Evolutionary conservation across 2,113 vertebrate genomes (phyloP).

Genomic region (Nothocercus nigrocapillus): DNA sequence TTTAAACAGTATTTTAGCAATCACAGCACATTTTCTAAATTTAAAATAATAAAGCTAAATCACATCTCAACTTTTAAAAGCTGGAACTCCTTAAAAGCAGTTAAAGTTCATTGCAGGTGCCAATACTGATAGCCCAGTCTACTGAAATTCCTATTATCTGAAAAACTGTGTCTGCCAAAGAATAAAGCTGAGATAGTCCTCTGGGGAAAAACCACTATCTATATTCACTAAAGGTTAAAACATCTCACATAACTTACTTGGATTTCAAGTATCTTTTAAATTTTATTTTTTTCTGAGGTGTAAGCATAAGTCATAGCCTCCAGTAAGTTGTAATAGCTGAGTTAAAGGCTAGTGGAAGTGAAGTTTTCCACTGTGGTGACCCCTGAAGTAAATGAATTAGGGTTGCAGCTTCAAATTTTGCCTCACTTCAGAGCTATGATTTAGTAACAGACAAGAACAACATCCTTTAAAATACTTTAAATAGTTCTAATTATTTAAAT

Average conservation of each 20-base stretch:
- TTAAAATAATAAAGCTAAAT: neutral
- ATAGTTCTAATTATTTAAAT: neutral
- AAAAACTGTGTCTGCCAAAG: neutral
- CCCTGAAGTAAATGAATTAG: neutral
- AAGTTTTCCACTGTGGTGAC: neutral
- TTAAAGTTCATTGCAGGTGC: neutral
- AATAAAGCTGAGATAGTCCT: neutral
- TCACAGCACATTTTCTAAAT: neutral
- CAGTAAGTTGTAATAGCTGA: neutral
- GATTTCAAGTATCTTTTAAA: neutral
- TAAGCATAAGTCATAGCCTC: neutral
- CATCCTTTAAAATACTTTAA: neutral
- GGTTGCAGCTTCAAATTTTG: neutral
- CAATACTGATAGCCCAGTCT: neutral
- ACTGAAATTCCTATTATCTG: neutral
- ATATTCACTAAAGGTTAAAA: neutral
- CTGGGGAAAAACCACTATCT: neutral
- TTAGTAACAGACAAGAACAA: neutral
- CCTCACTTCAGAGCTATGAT: neutral
- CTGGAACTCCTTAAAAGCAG: neutral
- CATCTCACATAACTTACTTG: neutral
- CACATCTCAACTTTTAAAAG: neutral
- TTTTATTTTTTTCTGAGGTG: neutral
- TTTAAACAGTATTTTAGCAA: neutral
- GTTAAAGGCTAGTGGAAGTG: neutral